phyloP scores from a whole-genome alignment of 2,797 vertebrate genomes.

The Orestias chungarensis region DNA sequence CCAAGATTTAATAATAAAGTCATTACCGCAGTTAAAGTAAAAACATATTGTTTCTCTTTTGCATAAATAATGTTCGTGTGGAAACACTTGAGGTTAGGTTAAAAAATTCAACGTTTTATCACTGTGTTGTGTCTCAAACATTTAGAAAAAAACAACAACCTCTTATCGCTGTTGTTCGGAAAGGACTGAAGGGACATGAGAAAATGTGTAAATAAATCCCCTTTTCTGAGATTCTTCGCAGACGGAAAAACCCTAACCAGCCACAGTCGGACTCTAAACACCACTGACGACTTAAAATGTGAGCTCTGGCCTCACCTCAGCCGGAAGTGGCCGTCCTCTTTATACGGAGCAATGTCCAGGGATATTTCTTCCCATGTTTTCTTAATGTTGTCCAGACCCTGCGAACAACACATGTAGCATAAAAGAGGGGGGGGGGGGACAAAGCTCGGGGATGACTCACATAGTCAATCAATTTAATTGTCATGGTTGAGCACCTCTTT shows the following conservation, averaged over 20 bases:
- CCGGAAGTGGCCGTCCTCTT: slow-evolving; percentile 83
- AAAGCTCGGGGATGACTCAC: not conserved
- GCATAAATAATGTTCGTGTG: not conserved
- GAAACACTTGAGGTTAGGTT: not conserved
- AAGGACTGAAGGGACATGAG: not conserved
- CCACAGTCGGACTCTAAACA: not conserved
- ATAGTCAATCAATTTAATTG: not conserved
- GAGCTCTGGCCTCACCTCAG: slow-evolving; percentile 78
- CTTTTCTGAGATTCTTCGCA: not conserved
- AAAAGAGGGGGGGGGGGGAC: no score
- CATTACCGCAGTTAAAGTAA: not conserved
- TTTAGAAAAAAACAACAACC: not conserved
- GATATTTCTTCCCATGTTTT: slow-evolving; percentile 81
- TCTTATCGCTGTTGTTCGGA: not conserved
- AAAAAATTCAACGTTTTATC: not conserved
- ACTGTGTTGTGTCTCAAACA: not conserved
- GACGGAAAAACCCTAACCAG: not conserved
- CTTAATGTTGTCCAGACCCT: slow-evolving; percentile 83
- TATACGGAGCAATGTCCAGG: slow-evolving; percentile 84
- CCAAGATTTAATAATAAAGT: no score
- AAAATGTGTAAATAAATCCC: not conserved
- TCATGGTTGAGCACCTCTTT: not conserved
- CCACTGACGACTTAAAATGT: not conserved
- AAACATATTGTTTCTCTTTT: not conserved
- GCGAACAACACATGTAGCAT: slow-evolving; percentile 34